phyloP scores from a whole-genome alignment of 2,797 vertebrate genomes.

The Channallabes apus region DNA sequence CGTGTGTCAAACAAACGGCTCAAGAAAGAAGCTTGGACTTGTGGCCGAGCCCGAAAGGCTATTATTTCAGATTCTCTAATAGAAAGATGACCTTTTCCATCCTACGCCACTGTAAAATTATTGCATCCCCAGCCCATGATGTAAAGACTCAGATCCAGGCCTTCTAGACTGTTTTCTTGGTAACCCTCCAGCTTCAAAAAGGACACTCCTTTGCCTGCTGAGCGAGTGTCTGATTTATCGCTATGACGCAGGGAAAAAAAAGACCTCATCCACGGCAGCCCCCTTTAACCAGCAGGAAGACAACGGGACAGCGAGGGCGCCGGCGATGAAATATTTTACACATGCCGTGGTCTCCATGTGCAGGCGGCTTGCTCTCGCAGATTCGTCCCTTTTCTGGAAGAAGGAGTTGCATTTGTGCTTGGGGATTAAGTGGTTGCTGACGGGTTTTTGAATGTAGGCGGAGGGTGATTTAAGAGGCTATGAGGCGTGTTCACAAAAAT shows the following conservation, averaged over 20 bases:
- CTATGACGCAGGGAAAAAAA: constrained; percentile 22
- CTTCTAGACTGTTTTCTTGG: neutral
- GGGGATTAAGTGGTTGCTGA: neutral
- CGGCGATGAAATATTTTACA: neutral
- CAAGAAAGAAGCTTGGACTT: neutral
- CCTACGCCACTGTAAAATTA: neutral
- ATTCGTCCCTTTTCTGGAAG: neutral
- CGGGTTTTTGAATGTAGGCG: neutral
- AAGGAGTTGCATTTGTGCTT: neutral
- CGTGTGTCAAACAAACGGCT: no score
- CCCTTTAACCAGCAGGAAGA: constrained; percentile 12
- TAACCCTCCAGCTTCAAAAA: constrained; percentile 14
- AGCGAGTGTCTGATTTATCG: constrained; percentile 27
- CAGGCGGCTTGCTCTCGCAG: neutral
- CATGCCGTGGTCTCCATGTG: neutral
- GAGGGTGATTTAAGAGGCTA: neutral
- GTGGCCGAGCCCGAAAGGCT: neutral
- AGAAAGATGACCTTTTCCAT: neutral
- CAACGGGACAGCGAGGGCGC: neutral
- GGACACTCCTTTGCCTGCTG: neutral
- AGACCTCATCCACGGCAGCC: constrained; percentile 16
- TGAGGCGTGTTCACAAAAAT: neutral
- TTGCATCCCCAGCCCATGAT: neutral
- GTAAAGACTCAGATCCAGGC: neutral
- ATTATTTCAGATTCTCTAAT: neutral